Conservation (phyloP, 2,888 invertebrate genomes). For the Ommatoiulus sabulosus region DNA sequence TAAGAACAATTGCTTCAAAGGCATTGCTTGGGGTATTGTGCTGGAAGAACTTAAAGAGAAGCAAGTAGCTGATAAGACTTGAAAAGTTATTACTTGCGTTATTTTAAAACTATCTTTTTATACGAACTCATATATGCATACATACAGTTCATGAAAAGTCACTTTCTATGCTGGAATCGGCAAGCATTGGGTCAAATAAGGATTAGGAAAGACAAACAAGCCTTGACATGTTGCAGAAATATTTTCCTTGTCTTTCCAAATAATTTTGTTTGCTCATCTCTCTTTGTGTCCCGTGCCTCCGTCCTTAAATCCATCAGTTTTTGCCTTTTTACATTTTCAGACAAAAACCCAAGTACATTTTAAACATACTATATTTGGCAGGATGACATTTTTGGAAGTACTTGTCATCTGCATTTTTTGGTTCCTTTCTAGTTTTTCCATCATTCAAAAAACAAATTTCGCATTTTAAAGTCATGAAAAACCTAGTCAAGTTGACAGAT, state of each 20-base stretch:
- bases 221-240: not conserved
- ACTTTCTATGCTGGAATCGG: not conserved
- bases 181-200: not conserved
- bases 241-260: constrained; percentile 47
- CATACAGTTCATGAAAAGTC: not conserved
- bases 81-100: not conserved
- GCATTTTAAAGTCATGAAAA: not conserved
- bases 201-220: constrained; percentile 29
- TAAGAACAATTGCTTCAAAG: not conserved
- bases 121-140: too few species aligned
- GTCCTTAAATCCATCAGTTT: not conserved
- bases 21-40: not conserved
- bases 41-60: not conserved
- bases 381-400: constrained; percentile 8
- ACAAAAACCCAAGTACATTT: not conserved
- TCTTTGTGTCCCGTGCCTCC: not conserved
- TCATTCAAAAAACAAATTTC: constrained; percentile 41
- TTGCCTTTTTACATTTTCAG: constrained; percentile 18
- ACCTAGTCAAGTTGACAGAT: constrained; percentile 7
- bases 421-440: not conserved
- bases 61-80: not conserved
- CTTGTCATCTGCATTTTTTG: constrained; percentile 18
- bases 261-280: constrained; percentile 5
- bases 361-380: constrained; percentile 6
- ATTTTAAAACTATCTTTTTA: not conserved